phyloP scores from a whole-genome alignment of 2,888 invertebrate species.

The Caenorhabditis sulstoni region DNA sequence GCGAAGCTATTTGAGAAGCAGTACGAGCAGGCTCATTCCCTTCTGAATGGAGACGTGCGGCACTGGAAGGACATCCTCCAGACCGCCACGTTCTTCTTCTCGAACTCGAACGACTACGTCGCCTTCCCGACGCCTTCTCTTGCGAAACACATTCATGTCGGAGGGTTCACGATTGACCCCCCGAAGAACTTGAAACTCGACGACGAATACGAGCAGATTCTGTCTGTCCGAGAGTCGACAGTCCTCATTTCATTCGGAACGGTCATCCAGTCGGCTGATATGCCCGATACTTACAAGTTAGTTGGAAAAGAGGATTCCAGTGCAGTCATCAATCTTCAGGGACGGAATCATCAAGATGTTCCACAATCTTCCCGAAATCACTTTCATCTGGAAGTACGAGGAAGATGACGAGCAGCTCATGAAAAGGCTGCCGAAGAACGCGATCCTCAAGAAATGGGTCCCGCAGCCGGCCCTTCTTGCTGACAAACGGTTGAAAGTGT shows the following conservation, averaged over 20 bases:
- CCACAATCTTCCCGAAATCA: slow-evolving; percentile 29
- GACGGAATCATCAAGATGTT: slow-evolving; percentile 32
- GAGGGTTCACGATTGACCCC: slow-evolving; percentile 29
- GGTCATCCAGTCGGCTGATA: slow-evolving; percentile 29
- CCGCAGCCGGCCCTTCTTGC: slow-evolving; percentile 43
- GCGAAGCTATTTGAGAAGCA: slow-evolving; percentile 27
- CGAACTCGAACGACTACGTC: slow-evolving; percentile 21
- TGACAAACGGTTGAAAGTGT: slow-evolving; percentile 32
- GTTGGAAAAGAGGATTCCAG: too few species aligned
- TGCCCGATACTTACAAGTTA: slow-evolving; percentile 16
- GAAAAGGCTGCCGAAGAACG: slow-evolving; percentile 37
- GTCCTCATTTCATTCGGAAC: slow-evolving; percentile 30
- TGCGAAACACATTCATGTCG: slow-evolving; percentile 14
- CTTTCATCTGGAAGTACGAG: slow-evolving; percentile 57
- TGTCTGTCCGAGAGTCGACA: slow-evolving; percentile 4
- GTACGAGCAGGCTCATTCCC: slow-evolving; percentile 6
- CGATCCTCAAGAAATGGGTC: slow-evolving; percentile 43
- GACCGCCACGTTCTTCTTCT: slow-evolving; percentile 19
- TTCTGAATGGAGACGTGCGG: slow-evolving; percentile 16
- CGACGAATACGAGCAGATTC: slow-evolving; percentile 21
- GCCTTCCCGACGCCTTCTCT: slow-evolving; percentile 21
- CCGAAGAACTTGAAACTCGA: slow-evolving; percentile 17
- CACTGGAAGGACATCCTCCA: slow-evolving; percentile 23
- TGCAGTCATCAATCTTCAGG: slow-evolving; percentile 11
- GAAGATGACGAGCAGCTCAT: slow-evolving; percentile 20